Evolutionary conservation across 2,113 vertebrate genomes (phyloP), one percentile per base, ranked within the genome.

Genomic region (Laticauda colubrina): DNA sequence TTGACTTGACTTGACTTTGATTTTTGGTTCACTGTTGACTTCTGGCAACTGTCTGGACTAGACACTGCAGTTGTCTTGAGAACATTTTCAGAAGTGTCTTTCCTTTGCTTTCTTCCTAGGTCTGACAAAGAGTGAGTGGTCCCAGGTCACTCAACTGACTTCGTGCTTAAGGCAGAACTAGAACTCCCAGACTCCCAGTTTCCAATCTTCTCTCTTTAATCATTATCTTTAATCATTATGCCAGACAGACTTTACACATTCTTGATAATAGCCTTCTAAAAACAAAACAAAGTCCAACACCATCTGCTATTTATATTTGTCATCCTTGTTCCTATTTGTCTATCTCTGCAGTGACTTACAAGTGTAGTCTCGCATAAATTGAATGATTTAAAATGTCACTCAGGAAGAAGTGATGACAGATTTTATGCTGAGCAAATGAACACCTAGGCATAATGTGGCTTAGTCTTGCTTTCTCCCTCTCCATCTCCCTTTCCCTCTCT

Each of bases 341-440:
- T 91, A 51, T 94, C 21, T 2, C 3, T 18, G 45, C 4, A 61
- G 8, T 4, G 12, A 81, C 2, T 43, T 93, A 4, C 39, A 20
- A 0, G 0, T 87, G 21, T 12, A 48, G 7, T 7, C 9, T 56
- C 69, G 89, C 64, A 2, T 4, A n/a, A 85, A 57, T 53, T n/a
- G 54, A 69, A 0, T 15, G 23, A 57, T 81, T n/a, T 14, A 87
- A 89, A 0, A 0, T n/a, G 24, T 87, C 57, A n/a, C 55, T 92
- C 55, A 9, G 29, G 7, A 5, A 57, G 21, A 93, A 11, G 0
- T n/a, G 90, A 48, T 90, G 55, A 87, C 29, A 85, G 53, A 10
- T 51, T 92, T 90, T 75, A 75, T 87, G 24, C 14, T 54, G 24
- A 88, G 7, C 0, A 1, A 0, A 14, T 88, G 0, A 90, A 85